Evolutionary conservation across 2,113 vertebrate species (phyloP).

Genomic region (Uria aalge): DNA sequence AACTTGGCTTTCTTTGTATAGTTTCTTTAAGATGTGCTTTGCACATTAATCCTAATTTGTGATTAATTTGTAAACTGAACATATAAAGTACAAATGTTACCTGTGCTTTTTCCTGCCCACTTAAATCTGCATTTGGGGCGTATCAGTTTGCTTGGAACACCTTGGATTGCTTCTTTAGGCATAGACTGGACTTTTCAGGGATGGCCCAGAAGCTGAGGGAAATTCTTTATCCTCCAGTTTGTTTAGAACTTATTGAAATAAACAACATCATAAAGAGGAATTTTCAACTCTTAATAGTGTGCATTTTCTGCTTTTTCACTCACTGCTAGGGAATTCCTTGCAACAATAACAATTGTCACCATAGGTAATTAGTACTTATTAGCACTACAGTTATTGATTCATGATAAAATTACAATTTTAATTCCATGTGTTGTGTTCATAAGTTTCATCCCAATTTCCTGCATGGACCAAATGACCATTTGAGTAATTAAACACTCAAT

Average conservation of each 20-base stretch:
- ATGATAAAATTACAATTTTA: background rate
- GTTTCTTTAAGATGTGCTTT: background rate
- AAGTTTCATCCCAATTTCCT: background rate
- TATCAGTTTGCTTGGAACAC: background rate
- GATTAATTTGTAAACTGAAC: background rate
- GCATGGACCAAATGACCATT: background rate
- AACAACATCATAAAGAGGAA: background rate
- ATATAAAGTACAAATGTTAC: background rate
- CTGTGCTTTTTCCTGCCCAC: background rate
- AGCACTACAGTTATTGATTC: background rate
- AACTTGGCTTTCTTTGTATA: background rate
- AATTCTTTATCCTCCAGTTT: background rate
- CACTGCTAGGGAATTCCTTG: background rate
- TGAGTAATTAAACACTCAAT: background rate
- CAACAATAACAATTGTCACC: background rate
- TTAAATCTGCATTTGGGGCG: background rate
- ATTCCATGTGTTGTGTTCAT: background rate
- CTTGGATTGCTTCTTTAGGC: background rate
- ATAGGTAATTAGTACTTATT: background rate
- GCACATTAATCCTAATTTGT: background rate
- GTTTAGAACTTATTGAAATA: background rate
- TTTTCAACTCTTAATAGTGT: background rate
- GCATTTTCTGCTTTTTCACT: background rate
- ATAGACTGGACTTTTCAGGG: background rate
- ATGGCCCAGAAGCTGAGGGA: background rate